Evolutionary conservation across 2,888 invertebrate genomes (phyloP), one percentile per base, ranked within the genome.

Genomic region (Callinectes sapidus): DNA sequence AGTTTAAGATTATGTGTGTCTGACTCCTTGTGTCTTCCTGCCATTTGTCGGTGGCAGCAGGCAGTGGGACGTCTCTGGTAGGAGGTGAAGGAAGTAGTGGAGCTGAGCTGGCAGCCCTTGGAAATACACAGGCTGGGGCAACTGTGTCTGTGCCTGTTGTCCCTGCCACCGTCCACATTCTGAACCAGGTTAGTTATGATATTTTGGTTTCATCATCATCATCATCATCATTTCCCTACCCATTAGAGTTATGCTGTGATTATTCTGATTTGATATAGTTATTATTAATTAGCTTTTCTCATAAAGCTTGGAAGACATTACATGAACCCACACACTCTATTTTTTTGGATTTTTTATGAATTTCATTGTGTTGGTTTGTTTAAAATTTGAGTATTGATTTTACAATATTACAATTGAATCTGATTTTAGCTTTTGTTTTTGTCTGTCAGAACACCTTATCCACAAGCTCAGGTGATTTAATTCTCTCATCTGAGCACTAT

Each of bases 111-210:
- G 39, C 81, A 35, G 28, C 61, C n/a, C 23, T 90, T 32, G 48
- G 32, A 14, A 28, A 48, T 8, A 71, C 86, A 39, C 54, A 28
- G n/a, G 77, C 48, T 39, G 42, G 91, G 18, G 23, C 81, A 32
- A 16, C 89, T 55, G 89, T 88, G 55, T 87, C 92, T 66, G 88
- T 92, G 28, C 92, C 90, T 32, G 90, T 92, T 66, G 90, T 18
- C 39, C 48, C 92, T 35, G 88, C 90, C 55, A 90, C 92, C 10
- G 92, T 92, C 39, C 92, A 92, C 85, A 92, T 92, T 18, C 87
- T 92, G n/a, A 90, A 92, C 32, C 92, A 92, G 92, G 92, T 92
- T 2, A 61, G 85, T 61, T 39, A 28, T 61, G 23, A 14, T 55
- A 2, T 5, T 55, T 55, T 14, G 55, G 42, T 48, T 48, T 48